Base-by-base conservation (phyloP, 2,797 vertebrate genomes). In the Ataeniobius toweri region DNA sequence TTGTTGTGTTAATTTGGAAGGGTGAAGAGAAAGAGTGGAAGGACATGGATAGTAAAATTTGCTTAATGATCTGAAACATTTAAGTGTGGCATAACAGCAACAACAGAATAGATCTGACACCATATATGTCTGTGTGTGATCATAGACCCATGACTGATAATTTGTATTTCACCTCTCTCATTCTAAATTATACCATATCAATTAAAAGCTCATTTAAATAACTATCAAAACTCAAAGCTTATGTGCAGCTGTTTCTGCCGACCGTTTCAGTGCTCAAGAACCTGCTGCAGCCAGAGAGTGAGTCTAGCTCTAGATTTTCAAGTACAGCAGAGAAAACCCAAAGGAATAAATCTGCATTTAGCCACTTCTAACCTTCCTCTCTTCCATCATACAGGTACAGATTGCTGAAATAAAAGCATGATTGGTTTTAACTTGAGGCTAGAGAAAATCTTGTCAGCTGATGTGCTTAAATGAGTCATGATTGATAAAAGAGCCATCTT, bases 1-100 rank as follows among this genome's bases (percentile, higher is more conserved):
- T 73, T 78, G 56, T 20, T 78, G 50, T 71, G 76, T 80, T 59
- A 3, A 44, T 78, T 59, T 77, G 18, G 61, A 78, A 77, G 67
- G 63, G 31, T 77, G 50, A 41, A 80, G 48, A 70, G 14, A 73
- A 18, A 22, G 22, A 70, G 53, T 41, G 2, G 20, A 26, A 18
- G 50, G 58, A 65, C 53, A 63, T 5, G 22, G 56, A 51, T 50
- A 14, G 16, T 50, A 26, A 59, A 2, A 26, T 26, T 59, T 28
- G 56, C 26, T 59, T 59, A 14, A 26, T 59, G 4, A 59, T 26
- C n/a, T 59, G 56, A 13, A 58, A 59, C n/a, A 59, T 2, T 44
- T 59, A 59, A 59, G 10, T 59, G 4, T 56, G 22, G 16, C 18
- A 53, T 20, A 53, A 22, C 16, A 53, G 51, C 5, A 53, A 53